phyloP scores from a whole-genome alignment of 2,797 vertebrate genomes.

The Muraenolepis orangiensis region DNA sequence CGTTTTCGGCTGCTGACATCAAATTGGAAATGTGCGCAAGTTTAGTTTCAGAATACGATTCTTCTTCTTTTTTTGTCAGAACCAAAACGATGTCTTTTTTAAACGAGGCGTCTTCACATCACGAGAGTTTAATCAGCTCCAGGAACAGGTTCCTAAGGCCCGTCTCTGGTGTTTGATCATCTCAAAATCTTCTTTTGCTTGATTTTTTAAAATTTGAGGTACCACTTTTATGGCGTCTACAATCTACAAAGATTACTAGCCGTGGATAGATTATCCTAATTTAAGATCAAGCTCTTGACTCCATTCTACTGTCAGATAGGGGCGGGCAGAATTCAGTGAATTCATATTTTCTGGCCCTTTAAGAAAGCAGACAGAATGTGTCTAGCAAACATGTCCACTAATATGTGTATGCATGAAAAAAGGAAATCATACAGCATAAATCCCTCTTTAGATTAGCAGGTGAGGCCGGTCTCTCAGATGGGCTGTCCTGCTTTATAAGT shows the following conservation, averaged over 20 bases:
- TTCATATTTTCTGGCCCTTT: not conserved
- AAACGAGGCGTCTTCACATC: not conserved
- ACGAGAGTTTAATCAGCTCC: not conserved
- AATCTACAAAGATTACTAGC: not conserved
- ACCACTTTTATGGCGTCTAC: not conserved
- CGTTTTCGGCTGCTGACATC: not conserved
- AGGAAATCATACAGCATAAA: not conserved
- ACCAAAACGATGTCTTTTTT: not conserved
- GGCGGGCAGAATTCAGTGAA: not conserved
- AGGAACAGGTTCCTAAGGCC: not conserved
- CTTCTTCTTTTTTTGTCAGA: not conserved
- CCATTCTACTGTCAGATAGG: slow-evolving; percentile 1
- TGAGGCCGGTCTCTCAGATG: not conserved
- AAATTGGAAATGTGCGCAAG: not conserved
- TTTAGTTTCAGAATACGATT: slow-evolving; percentile 1
- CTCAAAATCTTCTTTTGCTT: not conserved
- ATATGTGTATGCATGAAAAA: not conserved
- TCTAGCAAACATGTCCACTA: not conserved
- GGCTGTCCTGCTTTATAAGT: not conserved
- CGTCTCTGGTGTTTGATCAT: not conserved
- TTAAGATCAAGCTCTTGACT: not conserved
- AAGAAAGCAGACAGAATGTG: not conserved
- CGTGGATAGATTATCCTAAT: not conserved
- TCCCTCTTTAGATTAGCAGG: not conserved
- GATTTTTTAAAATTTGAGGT: not conserved